Percentiles rank a stretch among this genome's conserved stretches.
phyloP scores from a whole-genome alignment of 2,113 vertebrate species.

The Synodontis membranacea region DNA sequence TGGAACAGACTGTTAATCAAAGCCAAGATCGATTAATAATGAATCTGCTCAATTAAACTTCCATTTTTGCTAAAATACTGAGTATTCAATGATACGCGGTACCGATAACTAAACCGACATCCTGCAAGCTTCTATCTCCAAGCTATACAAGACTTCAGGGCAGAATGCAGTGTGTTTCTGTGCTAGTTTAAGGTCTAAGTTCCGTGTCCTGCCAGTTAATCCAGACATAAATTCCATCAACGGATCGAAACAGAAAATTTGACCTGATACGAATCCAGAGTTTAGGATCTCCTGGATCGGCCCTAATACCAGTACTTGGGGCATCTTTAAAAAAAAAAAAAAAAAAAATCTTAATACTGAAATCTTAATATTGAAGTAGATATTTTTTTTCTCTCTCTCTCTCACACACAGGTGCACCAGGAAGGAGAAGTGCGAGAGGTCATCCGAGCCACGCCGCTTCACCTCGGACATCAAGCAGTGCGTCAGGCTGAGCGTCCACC shows the following conservation, averaged over 20 bases:
- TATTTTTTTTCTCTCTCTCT: conserved; percentile 29
- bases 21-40: background rate
- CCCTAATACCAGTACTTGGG: background rate
- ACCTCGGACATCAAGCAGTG: conserved; percentile 95
- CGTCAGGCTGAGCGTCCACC: conserved; percentile 91
- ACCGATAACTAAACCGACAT: background rate
- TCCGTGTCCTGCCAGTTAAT: background rate
- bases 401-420: conserved; percentile 84
- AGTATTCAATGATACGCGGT: background rate
- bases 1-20: background rate
- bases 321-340: background rate
- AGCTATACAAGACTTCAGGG: background rate
- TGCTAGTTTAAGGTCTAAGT: background rate
- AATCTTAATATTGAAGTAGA: background rate
- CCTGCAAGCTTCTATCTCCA: background rate
- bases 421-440: conserved; percentile 92
- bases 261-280: background rate
- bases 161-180: background rate
- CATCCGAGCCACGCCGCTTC: conserved; percentile 88
- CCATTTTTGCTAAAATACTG: background rate
- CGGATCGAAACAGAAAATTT: background rate
- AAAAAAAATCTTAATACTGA: no score
- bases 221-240: background rate
- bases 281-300: background rate
- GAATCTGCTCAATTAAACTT: background rate